These are phyloP conservation scores for Hypercompe scribonia DNA, from an alignment of 2,888 invertebrate species.

Conservation along the genomic window DNA sequence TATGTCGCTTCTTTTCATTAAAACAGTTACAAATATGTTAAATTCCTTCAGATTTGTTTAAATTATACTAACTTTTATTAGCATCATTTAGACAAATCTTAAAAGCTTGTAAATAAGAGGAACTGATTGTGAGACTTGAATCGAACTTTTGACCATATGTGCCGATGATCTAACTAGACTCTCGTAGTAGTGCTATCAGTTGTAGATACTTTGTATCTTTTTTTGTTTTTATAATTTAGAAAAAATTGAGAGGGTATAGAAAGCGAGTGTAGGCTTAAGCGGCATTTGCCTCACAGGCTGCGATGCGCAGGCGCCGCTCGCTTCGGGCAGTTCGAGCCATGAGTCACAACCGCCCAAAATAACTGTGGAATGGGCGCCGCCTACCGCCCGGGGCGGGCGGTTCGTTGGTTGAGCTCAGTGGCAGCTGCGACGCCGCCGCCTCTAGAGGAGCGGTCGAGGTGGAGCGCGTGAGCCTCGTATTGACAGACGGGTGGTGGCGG, in stretches of 20 bases:
- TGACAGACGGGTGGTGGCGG: slow-evolving; percentile 78
- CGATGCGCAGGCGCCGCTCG: slow-evolving; percentile 79
- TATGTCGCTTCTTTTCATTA: not conserved
- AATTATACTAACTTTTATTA: no score
- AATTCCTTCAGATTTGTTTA: not conserved
- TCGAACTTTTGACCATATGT: not conserved
- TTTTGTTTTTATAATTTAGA: not conserved
- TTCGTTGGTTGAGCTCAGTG: slow-evolving; percentile 77
- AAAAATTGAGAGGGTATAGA: not conserved
- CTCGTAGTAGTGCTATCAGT: not conserved
- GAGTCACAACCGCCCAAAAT: slow-evolving; percentile 84
- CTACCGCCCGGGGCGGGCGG: slow-evolving; percentile 86
- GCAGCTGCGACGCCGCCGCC: slow-evolving; percentile 83
- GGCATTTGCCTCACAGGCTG: slow-evolving; percentile 69
- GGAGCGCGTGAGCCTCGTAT: slow-evolving; percentile 71
- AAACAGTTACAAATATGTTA: not conserved
- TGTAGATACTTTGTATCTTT: not conserved
- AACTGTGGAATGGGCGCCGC: slow-evolving; percentile 83
- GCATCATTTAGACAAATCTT: no score
- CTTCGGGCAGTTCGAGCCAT: slow-evolving; percentile 75
- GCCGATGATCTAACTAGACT: not conserved
- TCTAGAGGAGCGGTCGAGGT: slow-evolving; percentile 80
- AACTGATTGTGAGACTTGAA: not conserved
- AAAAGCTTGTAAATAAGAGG: no score
- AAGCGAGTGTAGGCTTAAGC: slow-evolving; percentile 58